Conservation (phyloP, 2,888 invertebrate species). For the Phania funesta region DNA sequence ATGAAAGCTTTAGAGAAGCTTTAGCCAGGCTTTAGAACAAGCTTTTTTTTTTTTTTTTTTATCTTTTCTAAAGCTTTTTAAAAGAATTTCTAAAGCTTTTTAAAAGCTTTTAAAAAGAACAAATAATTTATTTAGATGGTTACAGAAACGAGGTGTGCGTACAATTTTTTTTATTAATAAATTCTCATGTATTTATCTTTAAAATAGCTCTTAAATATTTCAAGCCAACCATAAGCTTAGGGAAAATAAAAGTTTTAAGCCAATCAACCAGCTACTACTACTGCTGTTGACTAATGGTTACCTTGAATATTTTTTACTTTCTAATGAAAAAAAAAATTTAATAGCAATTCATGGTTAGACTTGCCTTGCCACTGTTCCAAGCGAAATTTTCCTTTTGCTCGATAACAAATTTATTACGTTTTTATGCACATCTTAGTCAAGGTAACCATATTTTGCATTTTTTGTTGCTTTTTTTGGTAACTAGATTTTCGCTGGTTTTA, state of each 20-base stretch:
- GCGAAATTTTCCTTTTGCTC: conserved; percentile 11
- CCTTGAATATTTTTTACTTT: neutral
- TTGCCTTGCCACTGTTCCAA: neutral
- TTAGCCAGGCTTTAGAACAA: too few species aligned
- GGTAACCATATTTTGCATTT: neutral
- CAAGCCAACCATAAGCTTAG: neutral
- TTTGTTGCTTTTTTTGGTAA: neutral
- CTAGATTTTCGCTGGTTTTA: neutral
- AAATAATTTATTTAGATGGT: too few species aligned
- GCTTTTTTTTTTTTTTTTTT: too few species aligned
- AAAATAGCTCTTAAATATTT: too few species aligned
- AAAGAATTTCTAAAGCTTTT: too few species aligned
- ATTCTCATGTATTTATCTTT: too few species aligned
- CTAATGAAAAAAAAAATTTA: neutral
- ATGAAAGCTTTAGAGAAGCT: too few species aligned
- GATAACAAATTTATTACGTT: conserved; percentile 42
- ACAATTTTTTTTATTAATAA: too few species aligned
- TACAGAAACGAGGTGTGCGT: too few species aligned
- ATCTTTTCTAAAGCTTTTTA: too few species aligned
- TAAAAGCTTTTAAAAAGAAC: too few species aligned
- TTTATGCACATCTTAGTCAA: neutral
- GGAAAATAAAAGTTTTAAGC: neutral
- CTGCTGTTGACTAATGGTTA: neutral
- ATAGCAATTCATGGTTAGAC: conserved; percentile 1
- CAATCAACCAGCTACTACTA: neutral